These are phyloP conservation scores for Acronicta aceris DNA, from an alignment of 2,888 invertebrate genomes.

Conservation along the genomic window DNA sequence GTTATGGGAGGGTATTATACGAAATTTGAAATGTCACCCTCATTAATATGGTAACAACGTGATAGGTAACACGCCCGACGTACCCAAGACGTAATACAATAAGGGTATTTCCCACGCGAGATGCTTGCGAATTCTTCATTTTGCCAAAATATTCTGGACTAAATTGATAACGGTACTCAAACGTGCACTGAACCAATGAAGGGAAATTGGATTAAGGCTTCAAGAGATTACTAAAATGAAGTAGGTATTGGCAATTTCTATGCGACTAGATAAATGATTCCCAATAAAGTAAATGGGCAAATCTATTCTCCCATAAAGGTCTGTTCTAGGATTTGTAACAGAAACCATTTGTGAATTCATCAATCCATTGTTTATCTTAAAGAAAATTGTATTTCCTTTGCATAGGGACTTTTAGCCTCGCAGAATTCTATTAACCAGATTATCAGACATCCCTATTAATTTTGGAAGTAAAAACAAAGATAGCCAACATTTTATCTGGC, in stretches of 20 bases:
- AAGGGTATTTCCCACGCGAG: constrained; percentile 44
- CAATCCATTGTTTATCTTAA: neutral
- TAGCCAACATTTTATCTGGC: constrained; percentile 23
- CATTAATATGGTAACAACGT: constrained; percentile 60
- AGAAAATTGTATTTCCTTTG: constrained; percentile 13
- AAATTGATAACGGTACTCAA: constrained; percentile 50
- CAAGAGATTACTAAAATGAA: constrained; percentile 38
- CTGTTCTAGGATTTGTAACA: constrained; percentile 7
- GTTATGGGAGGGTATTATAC: constrained; percentile 38
- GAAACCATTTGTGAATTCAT: constrained; percentile 2
- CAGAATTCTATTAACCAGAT: neutral
- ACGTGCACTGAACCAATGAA: constrained; percentile 43
- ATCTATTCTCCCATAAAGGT: constrained; percentile 24
- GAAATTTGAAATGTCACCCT: constrained; percentile 54
- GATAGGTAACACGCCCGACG: constrained; percentile 48
- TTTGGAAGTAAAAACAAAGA: constrained; percentile 33
- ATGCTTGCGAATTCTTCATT: constrained; percentile 45
- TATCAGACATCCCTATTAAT: constrained; percentile 21
- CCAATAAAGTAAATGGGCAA: constrained; percentile 45
- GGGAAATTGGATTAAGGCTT: constrained; percentile 52
- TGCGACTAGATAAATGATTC: constrained; percentile 33
- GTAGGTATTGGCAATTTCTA: constrained; percentile 33
- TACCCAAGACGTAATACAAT: constrained; percentile 45
- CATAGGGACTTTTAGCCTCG: constrained; percentile 10
- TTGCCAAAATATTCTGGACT: constrained; percentile 39